Evolutionary conservation across 2,113 vertebrate species (phyloP), one percentile per base, ranked within the genome.

Genomic region (Cariama cristata): DNA sequence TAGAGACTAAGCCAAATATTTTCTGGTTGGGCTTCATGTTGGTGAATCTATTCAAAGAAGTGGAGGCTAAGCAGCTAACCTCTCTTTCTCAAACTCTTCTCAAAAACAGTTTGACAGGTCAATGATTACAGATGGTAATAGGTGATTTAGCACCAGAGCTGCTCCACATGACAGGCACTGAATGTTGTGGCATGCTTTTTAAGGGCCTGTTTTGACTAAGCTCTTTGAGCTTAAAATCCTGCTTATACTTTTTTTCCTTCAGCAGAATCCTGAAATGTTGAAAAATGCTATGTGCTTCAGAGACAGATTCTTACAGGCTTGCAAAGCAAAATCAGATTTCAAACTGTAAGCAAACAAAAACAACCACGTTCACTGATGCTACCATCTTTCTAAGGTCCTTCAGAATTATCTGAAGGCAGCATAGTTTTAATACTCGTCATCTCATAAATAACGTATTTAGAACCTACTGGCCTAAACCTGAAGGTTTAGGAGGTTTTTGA

Each of bases 21-120:
- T 77, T 63, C 49, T 75, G 71, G 6, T 32, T 52, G 24, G 21
- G 17, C 23, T 42, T 85, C 63, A 26, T 91, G 96, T 73, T 79
- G 59, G 71, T 50, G 30, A 79, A 94, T 89, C 33, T 72, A n/a
- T 82, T 88, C 72, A 91, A 89, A 95, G 71, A 82, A 88, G 35
- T 44, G 68, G 63, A 80, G 42, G 62, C 74, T 75, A 83, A 92
- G 66, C 59, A 22, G 8, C 40, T 82, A 32, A 80, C 71, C 32
- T 42, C 45, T 44, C 26, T 74, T 88, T 79, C 83, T 53, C 63
- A 82, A 96, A 80, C 56, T 75, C 62, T 74, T 95, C 84, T 79
- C 49, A 81, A 74, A 97, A 59, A 83, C 72, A 14, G 69, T 87
- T 87, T 89, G 93, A 90, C 6, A 14, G n/a, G 62, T 73, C 67